A percentile compares a stretch with the other conserved stretches of the same genome.
Conservation (phyloP, 2,888 invertebrate species). For the Eupithecia dodoneata region DNA sequence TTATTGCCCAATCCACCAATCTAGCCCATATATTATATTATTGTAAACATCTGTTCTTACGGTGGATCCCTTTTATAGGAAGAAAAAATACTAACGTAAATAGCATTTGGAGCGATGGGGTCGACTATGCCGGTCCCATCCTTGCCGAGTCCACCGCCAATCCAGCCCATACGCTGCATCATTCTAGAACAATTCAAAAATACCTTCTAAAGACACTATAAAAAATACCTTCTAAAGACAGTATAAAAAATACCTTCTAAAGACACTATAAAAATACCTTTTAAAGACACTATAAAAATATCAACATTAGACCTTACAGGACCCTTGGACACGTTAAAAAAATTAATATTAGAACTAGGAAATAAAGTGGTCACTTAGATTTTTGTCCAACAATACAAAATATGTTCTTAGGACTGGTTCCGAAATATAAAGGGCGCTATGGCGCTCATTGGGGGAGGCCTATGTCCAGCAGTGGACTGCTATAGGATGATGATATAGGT, state of each 20-base stretch:
- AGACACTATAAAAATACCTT: too few relatives aligned
- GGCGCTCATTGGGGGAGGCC: too few relatives aligned
- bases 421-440: too few relatives aligned
- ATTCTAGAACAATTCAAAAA: constrained; percentile 66
- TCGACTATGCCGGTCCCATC: constrained; percentile 85
- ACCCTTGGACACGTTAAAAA: too few relatives aligned
- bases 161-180: constrained; percentile 89
- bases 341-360: too few relatives aligned
- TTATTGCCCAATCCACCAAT: constrained; percentile 86
- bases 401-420: too few relatives aligned
- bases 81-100: constrained; percentile 50
- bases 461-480: too few relatives aligned
- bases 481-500: too few relatives aligned
- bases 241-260: background rate
- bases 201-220: background rate
- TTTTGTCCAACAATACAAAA: too few relatives aligned
- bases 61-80: background rate
- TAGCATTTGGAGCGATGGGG: constrained; percentile 74
- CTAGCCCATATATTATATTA: constrained; percentile 92
- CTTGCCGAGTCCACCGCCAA: constrained; percentile 87
- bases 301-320: too few relatives aligned
- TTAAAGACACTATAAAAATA: too few relatives aligned
- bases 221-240: background rate
- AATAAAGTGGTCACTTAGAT: too few relatives aligned
- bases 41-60: background rate